These are phyloP conservation scores for Boulengeromyrus knoepffleri DNA, from an alignment of 2,113 vertebrate species.

Conservation along the genomic window DNA sequence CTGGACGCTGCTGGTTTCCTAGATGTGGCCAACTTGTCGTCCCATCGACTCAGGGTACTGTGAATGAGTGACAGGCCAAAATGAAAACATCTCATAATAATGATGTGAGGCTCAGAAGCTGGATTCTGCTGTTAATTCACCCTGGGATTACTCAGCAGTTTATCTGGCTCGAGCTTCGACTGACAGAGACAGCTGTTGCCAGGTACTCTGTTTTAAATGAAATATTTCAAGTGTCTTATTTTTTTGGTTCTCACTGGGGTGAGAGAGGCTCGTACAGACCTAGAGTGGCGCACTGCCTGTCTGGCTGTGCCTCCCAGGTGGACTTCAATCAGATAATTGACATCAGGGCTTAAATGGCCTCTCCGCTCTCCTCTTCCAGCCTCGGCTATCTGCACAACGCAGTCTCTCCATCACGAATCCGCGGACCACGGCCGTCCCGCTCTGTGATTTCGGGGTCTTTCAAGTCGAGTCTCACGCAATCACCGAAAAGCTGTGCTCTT, in stretches of 20 bases:
- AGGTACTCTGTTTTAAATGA: conserved; percentile 4
- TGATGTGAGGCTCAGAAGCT: background rate
- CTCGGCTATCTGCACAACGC: background rate
- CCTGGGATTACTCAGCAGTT: conserved; percentile 8
- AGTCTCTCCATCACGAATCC: background rate
- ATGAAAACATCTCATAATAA: background rate
- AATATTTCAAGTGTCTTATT: background rate
- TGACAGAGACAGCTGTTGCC: background rate
- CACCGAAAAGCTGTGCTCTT: background rate
- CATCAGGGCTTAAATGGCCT: conserved; percentile 16
- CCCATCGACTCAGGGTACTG: background rate
- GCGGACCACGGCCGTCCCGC: background rate
- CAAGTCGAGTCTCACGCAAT: background rate
- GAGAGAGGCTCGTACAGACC: background rate
- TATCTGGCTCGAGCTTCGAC: background rate
- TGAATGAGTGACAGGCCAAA: background rate
- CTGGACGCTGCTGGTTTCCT: background rate
- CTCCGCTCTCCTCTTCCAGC: background rate
- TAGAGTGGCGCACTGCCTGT: background rate
- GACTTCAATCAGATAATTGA: conserved; percentile 19
- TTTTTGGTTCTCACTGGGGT: background rate
- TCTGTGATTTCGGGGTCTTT: background rate
- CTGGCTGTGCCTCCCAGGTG: background rate
- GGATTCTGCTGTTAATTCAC: background rate
- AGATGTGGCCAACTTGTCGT: no score